Evolutionary conservation across 2,888 invertebrate genomes (phyloP).

Genomic region (Microctonus brassicae): DNA sequence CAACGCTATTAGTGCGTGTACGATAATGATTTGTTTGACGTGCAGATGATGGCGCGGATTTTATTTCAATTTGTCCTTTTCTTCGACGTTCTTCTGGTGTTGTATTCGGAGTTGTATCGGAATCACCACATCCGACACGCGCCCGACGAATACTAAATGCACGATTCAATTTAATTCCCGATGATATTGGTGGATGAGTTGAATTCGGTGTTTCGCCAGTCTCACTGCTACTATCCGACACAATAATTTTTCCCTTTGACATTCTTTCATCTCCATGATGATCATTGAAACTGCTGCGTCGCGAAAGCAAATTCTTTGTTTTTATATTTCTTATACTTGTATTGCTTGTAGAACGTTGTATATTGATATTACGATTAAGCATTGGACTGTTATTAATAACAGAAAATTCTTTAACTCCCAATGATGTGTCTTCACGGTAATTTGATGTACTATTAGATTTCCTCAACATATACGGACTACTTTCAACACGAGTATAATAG

Average conservation of each 20-base stretch:
- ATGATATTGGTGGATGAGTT: slow-evolving; percentile 49
- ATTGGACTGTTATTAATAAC: slow-evolving; percentile 54
- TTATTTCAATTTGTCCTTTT: slow-evolving; percentile 54
- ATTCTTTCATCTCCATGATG: slow-evolving; percentile 54
- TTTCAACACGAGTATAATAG: slow-evolving; percentile 61
- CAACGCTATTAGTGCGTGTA: slow-evolving; percentile 51
- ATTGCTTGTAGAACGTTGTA: slow-evolving; percentile 71
- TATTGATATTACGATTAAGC: slow-evolving; percentile 50
- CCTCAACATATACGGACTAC: slow-evolving; percentile 61
- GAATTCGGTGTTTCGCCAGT: slow-evolving; percentile 54
- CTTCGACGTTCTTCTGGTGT: slow-evolving; percentile 59
- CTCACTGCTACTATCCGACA: slow-evolving; percentile 61
- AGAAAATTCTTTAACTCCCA: slow-evolving; percentile 49
- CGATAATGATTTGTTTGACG: slow-evolving; percentile 55
- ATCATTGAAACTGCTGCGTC: slow-evolving; percentile 60
- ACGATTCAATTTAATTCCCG: slow-evolving; percentile 61
- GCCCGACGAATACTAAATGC: slow-evolving; percentile 61
- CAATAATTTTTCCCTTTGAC: slow-evolving; percentile 40
- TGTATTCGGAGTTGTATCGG: slow-evolving; percentile 61
- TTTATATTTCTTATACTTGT: slow-evolving; percentile 65
- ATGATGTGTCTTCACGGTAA: slow-evolving; percentile 53
- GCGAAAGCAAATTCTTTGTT: slow-evolving; percentile 48
- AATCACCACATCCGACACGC: slow-evolving; percentile 56
- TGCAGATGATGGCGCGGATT: slow-evolving; percentile 47
- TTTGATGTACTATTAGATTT: slow-evolving; percentile 61